Evolutionary conservation across 2,797 vertebrate species (phyloP), one percentile per base, ranked within the genome.

Genomic region (Xyrichtys novacula): DNA sequence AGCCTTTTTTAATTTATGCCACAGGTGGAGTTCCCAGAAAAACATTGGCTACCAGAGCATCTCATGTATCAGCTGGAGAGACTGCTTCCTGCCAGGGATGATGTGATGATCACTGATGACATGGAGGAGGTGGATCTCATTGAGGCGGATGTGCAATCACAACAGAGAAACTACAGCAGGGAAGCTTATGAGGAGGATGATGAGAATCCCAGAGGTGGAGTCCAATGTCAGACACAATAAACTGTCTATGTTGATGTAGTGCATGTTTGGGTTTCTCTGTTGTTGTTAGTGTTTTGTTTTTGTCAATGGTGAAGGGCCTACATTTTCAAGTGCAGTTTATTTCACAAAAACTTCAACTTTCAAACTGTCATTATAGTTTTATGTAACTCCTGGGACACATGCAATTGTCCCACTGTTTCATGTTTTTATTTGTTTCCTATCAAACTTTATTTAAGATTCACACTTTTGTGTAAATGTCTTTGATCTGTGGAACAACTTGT

Each of bases 201-300:
- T 0, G 95, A 93, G 0, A 85, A 92, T 42, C 92, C 94, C 1
- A 94, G 95, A 76, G 6, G 69, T 0, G 96, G 96, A 0, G 96
- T 99, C 68, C 97, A 99, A 17, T 98, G 97, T 85, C 97, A 99
- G 86, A 97, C 97, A 0, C 94, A 95, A 84, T 95, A 74, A 94
- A 84, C 59, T 39, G 28, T 39, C 5, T n/a, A 5, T 8, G 7
- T 12, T 22, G n/a, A 8, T 63, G 25, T 14, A 20, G 17, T 38
- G 52, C 34, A 56, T 53, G 43, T 75, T 22, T 2, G 11, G 28
- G 16, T 42, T 48, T 63, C 23, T 56, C 22, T 71, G 3, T 25
- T 63, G 9, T 31, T 50, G 8, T 9, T 9, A 6, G 10, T 59
- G 46, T 42, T 53, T 31, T 39, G 31, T 20, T 9, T 40, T 28